phyloP scores from a whole-genome alignment of 2,113 vertebrate genomes.

The Azemiops feae region DNA sequence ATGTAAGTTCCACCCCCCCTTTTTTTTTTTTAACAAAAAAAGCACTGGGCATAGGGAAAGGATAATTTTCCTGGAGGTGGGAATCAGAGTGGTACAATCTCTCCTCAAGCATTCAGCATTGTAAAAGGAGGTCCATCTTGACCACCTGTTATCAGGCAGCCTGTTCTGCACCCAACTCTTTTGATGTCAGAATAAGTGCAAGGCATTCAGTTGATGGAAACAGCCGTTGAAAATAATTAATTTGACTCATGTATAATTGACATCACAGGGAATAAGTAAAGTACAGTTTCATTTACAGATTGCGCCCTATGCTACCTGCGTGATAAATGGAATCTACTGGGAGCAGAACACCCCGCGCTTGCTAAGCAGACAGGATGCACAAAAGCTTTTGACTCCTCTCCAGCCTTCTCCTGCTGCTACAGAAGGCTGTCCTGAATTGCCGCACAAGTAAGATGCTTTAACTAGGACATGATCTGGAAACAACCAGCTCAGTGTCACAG shows the following conservation, averaged over 20 bases:
- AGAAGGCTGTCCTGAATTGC: conserved; percentile 82
- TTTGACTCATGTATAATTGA: background rate
- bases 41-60: background rate
- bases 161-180: background rate
- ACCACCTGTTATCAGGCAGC: background rate
- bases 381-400: conserved; percentile 78
- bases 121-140: background rate
- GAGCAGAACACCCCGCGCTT: conserved; percentile 89
- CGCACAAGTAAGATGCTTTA: conserved; percentile 81
- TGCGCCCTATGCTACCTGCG: conserved; percentile 92
- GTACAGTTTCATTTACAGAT: conserved; percentile 73
- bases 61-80: background rate
- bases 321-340: conserved; percentile 99
- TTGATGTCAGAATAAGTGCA: background rate
- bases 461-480: background rate
- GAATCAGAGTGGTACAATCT: background rate
- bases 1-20: too few relatives aligned
- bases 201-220: background rate
- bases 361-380: conserved; percentile 81
- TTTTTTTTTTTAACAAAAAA: too few relatives aligned
- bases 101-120: background rate
- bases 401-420: conserved; percentile 50
- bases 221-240: background rate
- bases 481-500: background rate
- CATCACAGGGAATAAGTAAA: background rate